Base-by-base conservation (phyloP, 1,140 invertebrate species). In the Geopemphigus sp. region DNA sequence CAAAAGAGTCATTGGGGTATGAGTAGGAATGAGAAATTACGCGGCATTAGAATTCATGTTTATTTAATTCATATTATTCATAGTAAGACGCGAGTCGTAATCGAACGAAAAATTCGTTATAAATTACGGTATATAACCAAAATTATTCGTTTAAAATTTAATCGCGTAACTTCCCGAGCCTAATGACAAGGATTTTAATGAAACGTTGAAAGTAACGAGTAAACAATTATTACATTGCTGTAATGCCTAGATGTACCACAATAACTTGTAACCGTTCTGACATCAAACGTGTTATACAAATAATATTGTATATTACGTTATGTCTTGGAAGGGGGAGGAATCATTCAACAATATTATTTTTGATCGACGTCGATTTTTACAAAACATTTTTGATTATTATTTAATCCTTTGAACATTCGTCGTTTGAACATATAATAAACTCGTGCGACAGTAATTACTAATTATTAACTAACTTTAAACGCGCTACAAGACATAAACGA, bases 381-480 rank as follows among this genome's bases (percentile, higher is more conserved):
- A 63, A 0, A 29, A 24, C 19, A n/a, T 45, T 6, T 56, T 14
- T 8, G 50, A 14, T 63, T n/a, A 68, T 14, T 22, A 50, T 50
- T 24, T 45, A 1, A 66, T 66, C 39, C 39, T 68, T 68, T 68
- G 66, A 68, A 68, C 66, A 68, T 22, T 50, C 10, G 22, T 68
- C 66, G 24, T 50, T 68, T 50, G 22, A 47, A 50, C 24, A 50
- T 68, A 12, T 68, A 68, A 68, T 0, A 50, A n/a, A 17, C 6
- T 1, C 22, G 8, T 26, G 5, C 24, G 3, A 64, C 32, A 4
- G 12, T 22, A 64, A 64, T 50, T 10, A 68, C 1, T 68, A 50
- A 50, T 50, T 68, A 68, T 0, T 68, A 50, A 50, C 24, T 68
- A 68, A 26, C 24, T 24, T 47, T 68, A 26, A 47, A 22, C 66